These are phyloP conservation scores for Hemiscyllium ocellatum DNA, from an alignment of 2,113 vertebrate species.

Conservation along the genomic window DNA sequence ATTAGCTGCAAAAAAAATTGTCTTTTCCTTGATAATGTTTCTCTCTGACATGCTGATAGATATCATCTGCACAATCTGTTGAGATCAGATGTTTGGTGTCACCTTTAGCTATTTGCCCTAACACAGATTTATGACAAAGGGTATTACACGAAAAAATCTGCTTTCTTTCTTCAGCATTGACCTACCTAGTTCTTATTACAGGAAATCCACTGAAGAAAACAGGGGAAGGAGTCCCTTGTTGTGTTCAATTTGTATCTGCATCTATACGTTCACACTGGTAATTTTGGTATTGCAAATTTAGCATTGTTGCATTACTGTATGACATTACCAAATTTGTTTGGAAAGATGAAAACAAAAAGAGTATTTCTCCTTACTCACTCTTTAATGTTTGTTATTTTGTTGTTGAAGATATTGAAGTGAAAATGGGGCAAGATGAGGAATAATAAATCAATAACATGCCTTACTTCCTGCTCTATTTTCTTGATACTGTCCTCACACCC, in stretches of 20 bases:
- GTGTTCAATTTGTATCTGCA: not conserved
- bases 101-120: conserved; percentile 34
- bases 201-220: not conserved
- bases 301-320: not conserved
- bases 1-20: not conserved
- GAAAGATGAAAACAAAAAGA: not conserved
- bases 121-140: conserved; percentile 33
- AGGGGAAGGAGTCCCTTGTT: not conserved
- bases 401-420: not conserved
- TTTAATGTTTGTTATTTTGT: not conserved
- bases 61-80: conserved; percentile 27
- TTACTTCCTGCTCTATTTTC: not conserved
- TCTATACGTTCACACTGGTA: not conserved
- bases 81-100: conserved; percentile 28
- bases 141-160: not conserved
- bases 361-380: not conserved
- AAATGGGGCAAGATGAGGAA: not conserved
- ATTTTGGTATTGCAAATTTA: not conserved
- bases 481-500: not conserved
- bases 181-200: not conserved
- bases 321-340: not conserved
- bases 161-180: not conserved
- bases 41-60: conserved; percentile 6
- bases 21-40: conserved; percentile 17
- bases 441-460: not conserved